Evolutionary conservation across 2,797 vertebrate genomes (phyloP).

Genomic region (Sebastes itinus): DNA sequence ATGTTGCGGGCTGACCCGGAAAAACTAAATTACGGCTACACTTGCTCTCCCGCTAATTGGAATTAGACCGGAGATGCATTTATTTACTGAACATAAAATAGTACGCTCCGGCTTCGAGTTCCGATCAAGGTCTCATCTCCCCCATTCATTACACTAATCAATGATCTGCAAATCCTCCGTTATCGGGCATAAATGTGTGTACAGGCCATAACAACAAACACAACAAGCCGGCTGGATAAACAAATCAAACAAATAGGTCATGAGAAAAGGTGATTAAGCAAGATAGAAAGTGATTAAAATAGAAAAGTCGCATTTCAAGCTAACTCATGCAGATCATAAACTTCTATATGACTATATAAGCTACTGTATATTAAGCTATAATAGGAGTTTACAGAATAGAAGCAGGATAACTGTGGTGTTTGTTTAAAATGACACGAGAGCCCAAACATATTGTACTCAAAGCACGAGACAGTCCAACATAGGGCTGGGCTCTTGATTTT

Average conservation of each 20-base stretch:
- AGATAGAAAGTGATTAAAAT: neutral
- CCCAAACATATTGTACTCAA: neutral
- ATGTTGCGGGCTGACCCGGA: slow-evolving; percentile 53
- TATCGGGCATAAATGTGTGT: neutral
- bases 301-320: neutral
- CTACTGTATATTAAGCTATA: neutral
- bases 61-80: slow-evolving; percentile 61
- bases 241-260: slow-evolving; percentile 6
- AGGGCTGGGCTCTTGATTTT: neutral
- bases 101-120: slow-evolving; percentile 20
- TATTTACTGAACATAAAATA: slow-evolving; percentile 58
- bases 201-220: neutral
- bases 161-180: slow-evolving; percentile 44
- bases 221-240: slow-evolving; percentile 3
- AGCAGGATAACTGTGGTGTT: neutral
- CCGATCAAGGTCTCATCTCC: slow-evolving; percentile 42
- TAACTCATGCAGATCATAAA: neutral
- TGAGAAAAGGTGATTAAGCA: slow-evolving; percentile 10
- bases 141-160: slow-evolving; percentile 52
- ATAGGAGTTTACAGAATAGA: neutral
- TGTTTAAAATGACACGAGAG: neutral
- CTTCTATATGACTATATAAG: neutral
- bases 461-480: neutral
- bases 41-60: slow-evolving; percentile 75
- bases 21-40: slow-evolving; percentile 57